Evolutionary conservation across 1,140 invertebrate species (phyloP).

Genomic region (Acyrthosiphon pisum): DNA sequence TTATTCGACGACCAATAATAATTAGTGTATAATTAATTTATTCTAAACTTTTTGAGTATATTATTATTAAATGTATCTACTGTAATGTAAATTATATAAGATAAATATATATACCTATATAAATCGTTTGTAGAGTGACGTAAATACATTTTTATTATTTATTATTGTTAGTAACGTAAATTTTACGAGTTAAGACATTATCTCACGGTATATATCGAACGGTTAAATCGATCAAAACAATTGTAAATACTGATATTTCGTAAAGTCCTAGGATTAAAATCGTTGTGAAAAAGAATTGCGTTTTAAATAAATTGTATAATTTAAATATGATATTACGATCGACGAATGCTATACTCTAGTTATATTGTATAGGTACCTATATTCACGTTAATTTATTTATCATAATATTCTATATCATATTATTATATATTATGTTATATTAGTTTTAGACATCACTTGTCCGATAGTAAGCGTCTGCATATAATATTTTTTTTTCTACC

Average conservation of each 20-base stretch:
- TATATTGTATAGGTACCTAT: background rate
- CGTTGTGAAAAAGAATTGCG: background rate
- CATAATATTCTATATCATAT: background rate
- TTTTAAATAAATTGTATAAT: background rate
- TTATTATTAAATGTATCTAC: background rate
- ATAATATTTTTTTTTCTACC: background rate
- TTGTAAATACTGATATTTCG: background rate
- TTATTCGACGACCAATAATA: background rate
- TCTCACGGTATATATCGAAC: too few species aligned
- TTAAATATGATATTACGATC: background rate
- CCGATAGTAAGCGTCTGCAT: background rate
- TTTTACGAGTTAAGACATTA: background rate
- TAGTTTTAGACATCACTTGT: background rate
- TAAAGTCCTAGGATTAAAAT: background rate
- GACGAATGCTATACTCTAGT: background rate
- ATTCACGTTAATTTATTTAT: background rate
- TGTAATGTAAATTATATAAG: too few species aligned
- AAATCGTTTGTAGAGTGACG: background rate
- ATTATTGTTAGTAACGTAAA: too few species aligned
- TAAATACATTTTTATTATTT: too few species aligned
- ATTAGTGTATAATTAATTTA: background rate
- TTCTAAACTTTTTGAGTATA: background rate
- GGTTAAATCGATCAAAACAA: background rate
- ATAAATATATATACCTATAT: too few species aligned
- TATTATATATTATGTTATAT: background rate